Conservation (phyloP, 2,888 invertebrate species). For the Drosophila emarginata region DNA sequence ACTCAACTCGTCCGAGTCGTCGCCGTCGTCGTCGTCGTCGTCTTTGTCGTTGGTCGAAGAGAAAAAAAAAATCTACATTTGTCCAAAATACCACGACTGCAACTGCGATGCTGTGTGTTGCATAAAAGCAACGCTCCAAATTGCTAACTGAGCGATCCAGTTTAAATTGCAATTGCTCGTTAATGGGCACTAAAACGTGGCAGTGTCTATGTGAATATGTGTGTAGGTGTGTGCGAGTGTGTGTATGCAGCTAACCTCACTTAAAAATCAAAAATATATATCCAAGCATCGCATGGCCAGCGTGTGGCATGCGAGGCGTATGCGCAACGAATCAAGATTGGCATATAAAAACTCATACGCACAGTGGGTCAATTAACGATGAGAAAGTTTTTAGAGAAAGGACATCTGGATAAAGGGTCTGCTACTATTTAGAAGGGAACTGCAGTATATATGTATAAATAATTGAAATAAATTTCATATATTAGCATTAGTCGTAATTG, state of each 20-base stretch:
- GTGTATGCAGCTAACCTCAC: constrained; percentile 20
- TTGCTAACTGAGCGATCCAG: constrained; percentile 81
- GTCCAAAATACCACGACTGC: constrained; percentile 70
- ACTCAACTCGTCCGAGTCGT: constrained; percentile 55
- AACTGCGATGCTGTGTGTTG: constrained; percentile 51
- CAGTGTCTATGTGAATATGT: constrained; percentile 51
- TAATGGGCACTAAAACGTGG: constrained; percentile 81
- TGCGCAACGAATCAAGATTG: constrained; percentile 54
- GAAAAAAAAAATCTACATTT: constrained; percentile 67
- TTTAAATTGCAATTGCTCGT: constrained; percentile 82
- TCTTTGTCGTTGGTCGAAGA: constrained; percentile 16
- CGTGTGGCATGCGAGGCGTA: constrained; percentile 69
- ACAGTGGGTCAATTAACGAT: constrained; percentile 45
- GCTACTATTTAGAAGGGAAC: too few species aligned
- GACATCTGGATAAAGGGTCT: too few species aligned
- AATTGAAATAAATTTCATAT: too few species aligned
- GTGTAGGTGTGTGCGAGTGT: constrained; percentile 20
- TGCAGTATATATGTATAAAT: too few species aligned
- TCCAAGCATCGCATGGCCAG: constrained; percentile 51
- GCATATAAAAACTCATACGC: constrained; percentile 61
- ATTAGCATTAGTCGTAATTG: too few species aligned
- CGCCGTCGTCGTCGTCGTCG: constrained; percentile 32
- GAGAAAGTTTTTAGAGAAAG: not conserved
- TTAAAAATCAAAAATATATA: constrained; percentile 44
- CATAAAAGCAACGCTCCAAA: constrained; percentile 79